phyloP scores from a whole-genome alignment of 2,888 invertebrate genomes.

The Troides helena region DNA sequence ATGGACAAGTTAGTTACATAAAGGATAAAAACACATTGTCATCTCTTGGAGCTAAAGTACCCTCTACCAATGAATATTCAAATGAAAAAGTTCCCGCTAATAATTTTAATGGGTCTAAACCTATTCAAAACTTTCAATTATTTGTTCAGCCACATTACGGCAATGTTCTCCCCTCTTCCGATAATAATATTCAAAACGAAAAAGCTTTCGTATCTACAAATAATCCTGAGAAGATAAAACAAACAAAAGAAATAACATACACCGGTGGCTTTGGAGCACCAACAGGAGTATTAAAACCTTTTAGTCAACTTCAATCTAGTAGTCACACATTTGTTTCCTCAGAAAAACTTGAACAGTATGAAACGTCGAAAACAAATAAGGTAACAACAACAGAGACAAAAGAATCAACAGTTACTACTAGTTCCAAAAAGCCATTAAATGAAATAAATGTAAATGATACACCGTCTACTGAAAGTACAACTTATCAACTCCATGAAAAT shows the following conservation, averaged over 20 bases:
- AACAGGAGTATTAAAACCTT: constrained; percentile 41
- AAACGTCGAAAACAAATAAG: constrained; percentile 7
- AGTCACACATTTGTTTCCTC: constrained; percentile 6
- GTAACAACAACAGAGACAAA: constrained; percentile 21
- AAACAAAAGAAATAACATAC: constrained; percentile 31
- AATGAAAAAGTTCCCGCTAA: background rate
- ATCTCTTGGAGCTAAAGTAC: background rate
- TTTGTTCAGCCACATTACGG: constrained; percentile 8
- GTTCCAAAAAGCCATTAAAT: constrained; percentile 10
- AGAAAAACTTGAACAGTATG: constrained; percentile 11
- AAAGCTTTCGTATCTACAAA: constrained; percentile 1
- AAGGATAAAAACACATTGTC: constrained; percentile 29
- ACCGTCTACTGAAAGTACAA: background rate
- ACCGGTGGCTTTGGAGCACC: constrained; percentile 48
- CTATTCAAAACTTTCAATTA: constrained; percentile 13
- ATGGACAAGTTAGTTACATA: constrained; percentile 21
- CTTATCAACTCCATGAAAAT: background rate
- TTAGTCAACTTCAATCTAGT: constrained; percentile 1
- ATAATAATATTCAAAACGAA: background rate
- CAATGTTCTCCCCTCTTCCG: background rate
- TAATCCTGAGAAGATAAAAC: constrained; percentile 12
- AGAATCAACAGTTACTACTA: constrained; percentile 18
- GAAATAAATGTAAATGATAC: background rate
- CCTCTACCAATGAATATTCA: background rate
- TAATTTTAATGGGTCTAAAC: constrained; percentile 6